Evolutionary conservation across 2,888 invertebrate species (phyloP), one percentile per base, ranked within the genome.

Genomic region (Plusia festucae): DNA sequence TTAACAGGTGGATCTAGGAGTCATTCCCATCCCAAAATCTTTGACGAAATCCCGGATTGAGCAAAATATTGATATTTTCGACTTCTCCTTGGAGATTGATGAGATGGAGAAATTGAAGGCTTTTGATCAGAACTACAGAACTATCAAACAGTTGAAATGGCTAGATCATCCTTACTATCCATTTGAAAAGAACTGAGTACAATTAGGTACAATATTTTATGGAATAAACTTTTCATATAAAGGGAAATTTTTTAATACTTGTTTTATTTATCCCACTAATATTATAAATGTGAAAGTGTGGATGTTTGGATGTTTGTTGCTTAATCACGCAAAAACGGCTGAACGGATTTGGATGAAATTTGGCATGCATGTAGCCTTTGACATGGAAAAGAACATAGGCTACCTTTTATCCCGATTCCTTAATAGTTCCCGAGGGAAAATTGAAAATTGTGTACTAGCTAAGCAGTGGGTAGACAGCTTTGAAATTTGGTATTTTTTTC

Each of bases 1-100:
- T n/a, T 79, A 79, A 3, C 82, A 93, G 93, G 66, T 88, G 52
- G 90, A 92, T 15, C 65, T 92, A 1, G 90, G 89, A 5, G 87
- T 90, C 0, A 80, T 89, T 0, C 90, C 92, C 0, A 85, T 93
- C 2, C 93, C 93, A 0, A 93, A 93, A 58, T 91, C 93, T 0
- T 44, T 93, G 7, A 89, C 86, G 1, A 87, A 88, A 59, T 70
- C 80, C 0, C 85, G 92, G 0, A 86, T 93, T 1, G 88, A 89
- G 49, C 71, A 90, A 63, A 93, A 93, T 73, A 58, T 91, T 1
- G 73, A 86, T 0, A 78, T 93, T 0, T 93, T 91, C 68, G 89
- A 91, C 79, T 91, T 93, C 70, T 18, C 8, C 65, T 30, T 82
- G 88, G 34, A 76, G 60, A 0, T 68, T 0, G 78, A 79, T 1